phyloP scores from a whole-genome alignment of 2,888 invertebrate species.

The Cyrtodaria siliqua region DNA sequence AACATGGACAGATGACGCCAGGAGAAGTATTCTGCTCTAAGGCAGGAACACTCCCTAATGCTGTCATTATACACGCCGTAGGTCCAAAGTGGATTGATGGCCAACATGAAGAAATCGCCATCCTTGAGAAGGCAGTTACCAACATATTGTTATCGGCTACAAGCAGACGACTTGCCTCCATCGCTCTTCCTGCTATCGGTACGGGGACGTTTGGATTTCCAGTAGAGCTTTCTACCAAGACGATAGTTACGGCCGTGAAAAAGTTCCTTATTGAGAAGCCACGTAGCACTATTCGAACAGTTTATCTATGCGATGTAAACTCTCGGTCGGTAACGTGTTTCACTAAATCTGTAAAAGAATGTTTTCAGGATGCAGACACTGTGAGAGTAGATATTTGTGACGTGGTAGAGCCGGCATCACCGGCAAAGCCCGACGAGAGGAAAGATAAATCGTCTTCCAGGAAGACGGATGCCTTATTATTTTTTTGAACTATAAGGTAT shows the following conservation, averaged over 20 bases:
- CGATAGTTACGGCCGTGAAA: constrained; percentile 41
- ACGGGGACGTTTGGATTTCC: constrained; percentile 77
- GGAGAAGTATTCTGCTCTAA: constrained; percentile 63
- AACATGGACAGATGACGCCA: constrained; percentile 53
- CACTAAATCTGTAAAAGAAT: too few relatives aligned
- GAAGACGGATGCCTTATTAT: too few relatives aligned
- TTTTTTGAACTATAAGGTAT: too few relatives aligned
- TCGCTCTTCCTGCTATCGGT: constrained; percentile 79
- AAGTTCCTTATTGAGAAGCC: constrained; percentile 34
- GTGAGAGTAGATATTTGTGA: too few relatives aligned
- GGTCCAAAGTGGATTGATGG: constrained; percentile 72
- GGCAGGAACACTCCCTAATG: constrained; percentile 63
- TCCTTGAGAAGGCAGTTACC: constrained; percentile 58
- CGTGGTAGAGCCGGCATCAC: too few relatives aligned
- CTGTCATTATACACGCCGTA: constrained; percentile 70
- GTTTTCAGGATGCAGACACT: too few relatives aligned
- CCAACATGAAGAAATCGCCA: constrained; percentile 40
- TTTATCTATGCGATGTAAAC: constrained; percentile 34
- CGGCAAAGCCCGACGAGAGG: too few relatives aligned
- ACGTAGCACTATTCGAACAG: constrained; percentile 22
- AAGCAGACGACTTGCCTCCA: constrained; percentile 37
- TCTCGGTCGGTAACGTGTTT: constrained; percentile 15
- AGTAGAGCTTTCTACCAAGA: constrained; percentile 36
- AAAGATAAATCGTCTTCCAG: too few relatives aligned
- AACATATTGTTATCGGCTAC: constrained; percentile 56